phyloP scores from a whole-genome alignment of 2,888 invertebrate genomes.

The Cyrtodaria siliqua region DNA sequence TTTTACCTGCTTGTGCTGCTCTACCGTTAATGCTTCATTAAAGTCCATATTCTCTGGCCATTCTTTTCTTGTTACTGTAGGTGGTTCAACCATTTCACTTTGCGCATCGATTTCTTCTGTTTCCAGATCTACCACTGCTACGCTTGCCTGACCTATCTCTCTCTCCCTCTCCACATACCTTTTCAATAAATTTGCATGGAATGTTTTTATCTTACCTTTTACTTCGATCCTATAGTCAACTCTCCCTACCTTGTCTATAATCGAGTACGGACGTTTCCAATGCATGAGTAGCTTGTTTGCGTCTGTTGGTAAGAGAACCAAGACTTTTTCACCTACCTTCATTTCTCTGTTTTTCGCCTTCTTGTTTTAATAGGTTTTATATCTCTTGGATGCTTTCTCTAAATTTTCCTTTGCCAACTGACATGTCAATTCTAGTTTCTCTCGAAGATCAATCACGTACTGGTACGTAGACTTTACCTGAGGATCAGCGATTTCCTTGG shows the following conservation, averaged over 20 bases:
- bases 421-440: conserved; percentile 46
- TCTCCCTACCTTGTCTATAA: conserved; percentile 7
- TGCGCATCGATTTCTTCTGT: no score
- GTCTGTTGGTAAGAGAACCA: conserved; percentile 64
- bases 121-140: no score
- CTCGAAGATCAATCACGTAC: conserved; percentile 47
- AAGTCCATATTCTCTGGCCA: no score
- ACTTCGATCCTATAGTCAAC: conserved; percentile 51
- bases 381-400: conserved; percentile 9
- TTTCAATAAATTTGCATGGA: no score
- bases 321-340: conserved; percentile 49
- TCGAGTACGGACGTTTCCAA: conserved; percentile 50
- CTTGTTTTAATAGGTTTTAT: conserved; percentile 49
- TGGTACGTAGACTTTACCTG: conserved; percentile 7
- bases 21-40: no score
- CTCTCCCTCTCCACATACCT: no score
- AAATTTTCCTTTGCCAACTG: conserved; percentile 30
- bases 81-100: no score
- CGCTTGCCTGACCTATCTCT: no score
- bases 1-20: no score
- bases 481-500: background rate
- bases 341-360: conserved; percentile 36
- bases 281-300: conserved; percentile 60
- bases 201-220: no score
- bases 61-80: no score